Evolutionary conservation across 2,797 vertebrate species (phyloP).

Genomic region (Pempheris klunzingeri): DNA sequence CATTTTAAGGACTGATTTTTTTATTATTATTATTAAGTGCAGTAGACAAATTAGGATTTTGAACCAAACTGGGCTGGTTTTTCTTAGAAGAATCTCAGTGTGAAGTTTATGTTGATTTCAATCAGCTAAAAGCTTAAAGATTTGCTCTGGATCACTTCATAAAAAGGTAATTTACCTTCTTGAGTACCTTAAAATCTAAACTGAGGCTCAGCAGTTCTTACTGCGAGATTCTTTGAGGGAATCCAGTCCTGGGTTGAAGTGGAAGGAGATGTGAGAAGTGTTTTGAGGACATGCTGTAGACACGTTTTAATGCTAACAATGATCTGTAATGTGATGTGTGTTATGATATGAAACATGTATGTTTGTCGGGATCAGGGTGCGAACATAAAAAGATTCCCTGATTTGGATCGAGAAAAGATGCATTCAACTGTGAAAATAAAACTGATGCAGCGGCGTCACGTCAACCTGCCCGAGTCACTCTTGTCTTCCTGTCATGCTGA

Average conservation of each 20-base stretch:
- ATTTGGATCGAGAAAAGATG: constrained; percentile 49
- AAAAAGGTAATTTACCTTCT: not conserved
- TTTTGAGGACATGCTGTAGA: constrained; percentile 38
- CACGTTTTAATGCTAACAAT: constrained; percentile 48
- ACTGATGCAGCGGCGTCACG: constrained; percentile 39
- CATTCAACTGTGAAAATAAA: constrained; percentile 76
- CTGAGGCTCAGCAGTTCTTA: not conserved
- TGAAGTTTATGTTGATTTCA: not conserved
- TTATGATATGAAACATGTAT: constrained; percentile 61
- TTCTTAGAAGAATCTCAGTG: constrained; percentile 34
- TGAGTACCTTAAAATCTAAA: not conserved
- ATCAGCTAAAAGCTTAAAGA: not conserved
- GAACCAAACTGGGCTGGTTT: constrained; percentile 46
- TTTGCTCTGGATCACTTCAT: not conserved
- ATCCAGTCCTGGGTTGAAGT: constrained; percentile 29
- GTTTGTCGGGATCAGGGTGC: constrained; percentile 59
- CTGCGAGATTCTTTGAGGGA: constrained; percentile 47
- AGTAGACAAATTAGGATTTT: constrained; percentile 48
- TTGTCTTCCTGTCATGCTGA: not conserved
- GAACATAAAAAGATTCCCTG: constrained; percentile 16
- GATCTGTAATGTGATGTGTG: constrained; percentile 64
- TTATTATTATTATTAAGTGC: constrained; percentile 28
- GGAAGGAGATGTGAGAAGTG: constrained; percentile 22
- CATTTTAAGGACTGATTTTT: constrained; percentile 52
- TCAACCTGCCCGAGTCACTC: not conserved